Evolutionary conservation across 1,140 invertebrate genomes (phyloP).

Genomic region (Yoshiicerus persimilis): DNA sequence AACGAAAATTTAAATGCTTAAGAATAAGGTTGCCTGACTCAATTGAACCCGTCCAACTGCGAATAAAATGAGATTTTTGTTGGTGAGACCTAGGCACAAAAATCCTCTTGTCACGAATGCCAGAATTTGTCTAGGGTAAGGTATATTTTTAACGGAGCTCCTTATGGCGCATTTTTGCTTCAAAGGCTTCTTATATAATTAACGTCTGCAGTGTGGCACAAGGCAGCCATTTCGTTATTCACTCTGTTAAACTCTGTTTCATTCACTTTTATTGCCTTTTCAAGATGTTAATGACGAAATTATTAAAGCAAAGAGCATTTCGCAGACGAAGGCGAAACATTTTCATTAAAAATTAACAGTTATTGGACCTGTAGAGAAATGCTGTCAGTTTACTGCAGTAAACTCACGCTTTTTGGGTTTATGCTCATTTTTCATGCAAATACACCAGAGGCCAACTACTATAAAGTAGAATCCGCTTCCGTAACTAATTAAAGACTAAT

Average conservation of each 20-base stretch:
- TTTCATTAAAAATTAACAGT: not conserved
- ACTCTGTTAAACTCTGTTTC: not conserved
- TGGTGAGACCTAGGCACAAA: no score
- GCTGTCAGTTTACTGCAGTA: not conserved
- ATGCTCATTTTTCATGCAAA: not conserved
- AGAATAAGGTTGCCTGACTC: not conserved
- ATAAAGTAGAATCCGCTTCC: no score
- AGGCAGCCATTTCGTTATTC: not conserved
- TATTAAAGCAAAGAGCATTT: not conserved
- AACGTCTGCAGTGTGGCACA: no score
- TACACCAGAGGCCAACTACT: no score
- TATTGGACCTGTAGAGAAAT: not conserved
- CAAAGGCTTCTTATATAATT: not conserved
- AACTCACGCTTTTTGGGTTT: not conserved
- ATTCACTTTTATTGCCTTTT: not conserved
- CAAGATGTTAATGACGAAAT: not conserved
- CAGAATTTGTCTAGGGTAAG: no score
- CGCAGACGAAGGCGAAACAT: not conserved
- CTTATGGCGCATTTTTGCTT: not conserved
- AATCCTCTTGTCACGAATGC: no score
- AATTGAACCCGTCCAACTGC: not conserved
- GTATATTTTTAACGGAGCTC: no score
- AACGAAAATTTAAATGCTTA: not conserved
- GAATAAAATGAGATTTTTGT: not conserved
- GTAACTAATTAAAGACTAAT: no score